Conservation (phyloP, 2,113 vertebrate species). For the Myiopsitta monachus region DNA sequence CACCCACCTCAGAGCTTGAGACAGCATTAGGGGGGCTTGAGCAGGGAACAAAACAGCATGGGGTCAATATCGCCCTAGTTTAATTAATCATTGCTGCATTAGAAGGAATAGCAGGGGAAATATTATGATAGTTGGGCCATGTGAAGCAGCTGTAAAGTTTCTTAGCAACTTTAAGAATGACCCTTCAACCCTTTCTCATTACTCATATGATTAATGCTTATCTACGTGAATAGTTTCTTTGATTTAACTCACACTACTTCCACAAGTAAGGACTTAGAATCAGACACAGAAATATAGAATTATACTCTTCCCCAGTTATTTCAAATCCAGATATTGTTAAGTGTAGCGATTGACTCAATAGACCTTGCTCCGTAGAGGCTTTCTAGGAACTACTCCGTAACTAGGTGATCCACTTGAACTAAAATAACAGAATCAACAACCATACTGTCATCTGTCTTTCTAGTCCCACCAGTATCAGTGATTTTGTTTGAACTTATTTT, state of each 20-base stretch:
- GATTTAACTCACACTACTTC: conserved; percentile 19
- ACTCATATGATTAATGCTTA: conserved; percentile 55
- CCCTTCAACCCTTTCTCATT: conserved; percentile 44
- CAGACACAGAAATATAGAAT: not conserved
- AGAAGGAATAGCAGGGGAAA: not conserved
- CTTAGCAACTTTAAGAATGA: conserved; percentile 42
- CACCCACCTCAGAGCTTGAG: not conserved
- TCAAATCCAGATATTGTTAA: not conserved
- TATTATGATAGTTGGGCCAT: conserved; percentile 15
- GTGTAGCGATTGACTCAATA: not conserved
- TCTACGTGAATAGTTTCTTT: conserved; percentile 44
- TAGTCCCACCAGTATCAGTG: not conserved
- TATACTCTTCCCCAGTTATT: not conserved
- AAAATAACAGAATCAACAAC: not conserved
- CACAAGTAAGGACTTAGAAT: not conserved
- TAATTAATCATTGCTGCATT: conserved; percentile 53
- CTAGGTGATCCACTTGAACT: not conserved
- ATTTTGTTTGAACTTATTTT: not conserved
- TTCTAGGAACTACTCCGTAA: not conserved
- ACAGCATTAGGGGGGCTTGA: not conserved
- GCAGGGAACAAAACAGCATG: not conserved
- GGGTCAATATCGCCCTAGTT: conserved; percentile 9
- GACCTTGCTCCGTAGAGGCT: not conserved
- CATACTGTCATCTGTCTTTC: not conserved
- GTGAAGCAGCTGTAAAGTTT: conserved; percentile 52